These are phyloP conservation scores for Cyprinella venusta DNA, from an alignment of 2,797 vertebrate species.

Conservation along the genomic window DNA sequence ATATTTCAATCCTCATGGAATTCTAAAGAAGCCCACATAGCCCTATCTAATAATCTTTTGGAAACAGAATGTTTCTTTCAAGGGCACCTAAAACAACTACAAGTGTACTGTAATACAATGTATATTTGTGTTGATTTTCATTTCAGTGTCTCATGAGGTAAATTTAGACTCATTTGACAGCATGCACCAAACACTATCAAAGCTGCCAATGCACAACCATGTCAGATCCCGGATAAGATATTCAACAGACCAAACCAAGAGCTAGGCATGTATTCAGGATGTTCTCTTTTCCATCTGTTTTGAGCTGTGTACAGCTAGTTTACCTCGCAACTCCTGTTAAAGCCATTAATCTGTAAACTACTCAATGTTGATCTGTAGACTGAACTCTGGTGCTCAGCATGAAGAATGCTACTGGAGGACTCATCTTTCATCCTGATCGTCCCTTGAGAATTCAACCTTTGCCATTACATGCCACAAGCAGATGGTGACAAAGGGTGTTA, in stretches of 20 bases:
- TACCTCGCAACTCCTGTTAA: background rate
- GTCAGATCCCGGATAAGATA: background rate
- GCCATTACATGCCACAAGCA: slow-evolving; percentile 67
- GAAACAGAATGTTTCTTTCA: background rate
- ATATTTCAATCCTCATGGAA: background rate
- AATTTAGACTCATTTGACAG: background rate
- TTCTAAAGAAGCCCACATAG: background rate
- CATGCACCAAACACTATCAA: background rate
- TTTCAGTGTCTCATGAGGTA: background rate
- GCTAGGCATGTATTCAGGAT: background rate
- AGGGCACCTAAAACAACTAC: background rate
- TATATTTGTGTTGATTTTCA: background rate
- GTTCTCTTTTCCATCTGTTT: background rate
- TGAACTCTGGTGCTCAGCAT: slow-evolving; percentile 31
- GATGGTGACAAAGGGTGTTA: slow-evolving; percentile 67
- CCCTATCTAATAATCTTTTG: background rate
- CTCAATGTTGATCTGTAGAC: background rate
- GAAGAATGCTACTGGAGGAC: slow-evolving; percentile 67
- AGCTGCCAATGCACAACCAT: background rate
- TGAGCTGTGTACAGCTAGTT: background rate
- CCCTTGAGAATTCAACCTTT: slow-evolving; percentile 68
- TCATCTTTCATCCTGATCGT: slow-evolving; percentile 56
- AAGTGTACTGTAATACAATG: background rate
- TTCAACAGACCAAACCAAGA: background rate
- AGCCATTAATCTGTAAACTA: background rate